Evolutionary conservation across 2,797 vertebrate genomes (phyloP), one percentile per base, ranked within the genome.

Genomic region (Eulemur coronatus): DNA sequence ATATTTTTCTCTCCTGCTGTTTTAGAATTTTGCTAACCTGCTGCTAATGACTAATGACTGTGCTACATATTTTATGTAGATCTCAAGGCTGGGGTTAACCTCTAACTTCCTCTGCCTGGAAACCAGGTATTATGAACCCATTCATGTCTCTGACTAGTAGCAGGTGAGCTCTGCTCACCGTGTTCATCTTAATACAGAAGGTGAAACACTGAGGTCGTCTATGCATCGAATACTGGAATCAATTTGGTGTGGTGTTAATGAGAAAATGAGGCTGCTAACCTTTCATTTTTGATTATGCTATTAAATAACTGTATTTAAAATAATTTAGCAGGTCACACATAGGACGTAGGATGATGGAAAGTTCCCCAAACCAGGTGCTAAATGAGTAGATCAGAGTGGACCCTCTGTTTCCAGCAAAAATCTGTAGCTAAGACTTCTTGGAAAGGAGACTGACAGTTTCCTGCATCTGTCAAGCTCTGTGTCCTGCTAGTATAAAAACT

Each of bases 81-180:
- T 78, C 20, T 80, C 14, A 11, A 52, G 80, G 82, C 89, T 50
- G 17, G 14, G 38, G 63, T 35, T 46, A 57, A 90, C 67, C 41
- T 89, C 92, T 76, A 48, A 73, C 92, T 73, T 48, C 80, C 82
- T 95, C 89, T 33, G 72, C 43, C 80, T 78, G 87, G 82, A 76
- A 73, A 59, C 41, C 2, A 89, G 91, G 43, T 7, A 8, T 20
- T 22, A 63, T 6, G 65, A 59, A 48, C 26, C 35, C 26, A 75
- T 35, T 38, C 59, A 1, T 0, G 14, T 14, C 80, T 92, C 95
- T n/a, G n/a, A 63, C 76, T 35, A 4, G 57, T 1, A 30, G 33
- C 65, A 43, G 55, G 33, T 22, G 88, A 65, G 55, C 30, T 46
- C 78, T 0, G 78, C 35, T 7, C 65, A 59, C 67, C 33, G 43